Conservation (phyloP, 2,888 invertebrate species). For the Melieria omissa region DNA sequence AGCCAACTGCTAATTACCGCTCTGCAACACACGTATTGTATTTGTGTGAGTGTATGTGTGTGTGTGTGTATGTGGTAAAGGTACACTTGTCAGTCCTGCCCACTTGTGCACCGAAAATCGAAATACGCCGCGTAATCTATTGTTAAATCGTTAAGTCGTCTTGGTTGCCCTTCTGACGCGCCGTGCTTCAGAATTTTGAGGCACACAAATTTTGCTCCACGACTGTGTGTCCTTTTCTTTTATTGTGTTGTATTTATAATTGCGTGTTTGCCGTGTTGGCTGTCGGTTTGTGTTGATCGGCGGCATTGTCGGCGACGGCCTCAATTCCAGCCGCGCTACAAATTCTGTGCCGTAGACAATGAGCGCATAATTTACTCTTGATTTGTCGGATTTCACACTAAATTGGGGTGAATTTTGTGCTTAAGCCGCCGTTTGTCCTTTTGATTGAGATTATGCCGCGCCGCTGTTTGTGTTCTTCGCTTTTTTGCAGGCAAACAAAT, state of each 20-base stretch:
- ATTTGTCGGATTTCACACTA: conserved; percentile 37
- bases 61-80: conserved; percentile 33
- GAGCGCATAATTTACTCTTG: conserved; percentile 31
- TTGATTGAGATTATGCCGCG: conserved; percentile 30
- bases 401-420: conserved; percentile 26
- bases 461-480: neutral
- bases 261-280: neutral
- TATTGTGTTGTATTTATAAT: conserved; percentile 35
- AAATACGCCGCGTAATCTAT: conserved; percentile 47
- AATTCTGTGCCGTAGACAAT: conserved; percentile 21
- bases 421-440: conserved; percentile 17
- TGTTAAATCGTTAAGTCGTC: conserved; percentile 48
- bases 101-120: too few species aligned
- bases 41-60: too few species aligned
- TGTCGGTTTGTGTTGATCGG: too few species aligned
- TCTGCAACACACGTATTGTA: conserved; percentile 49
- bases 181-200: too few species aligned
- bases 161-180: too few species aligned
- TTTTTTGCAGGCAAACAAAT: neutral
- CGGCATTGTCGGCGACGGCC: too few species aligned
- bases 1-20: conserved; percentile 49
- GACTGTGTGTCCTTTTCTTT: conserved; percentile 43
- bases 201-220: conserved; percentile 8
- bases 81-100: too few species aligned
- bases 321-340: neutral